A percentile compares a stretch with the other conserved stretches of the same genome.
Evolutionary conservation across 2,797 vertebrate genomes (phyloP).

Genomic region (Hafferia zeledoni): DNA sequence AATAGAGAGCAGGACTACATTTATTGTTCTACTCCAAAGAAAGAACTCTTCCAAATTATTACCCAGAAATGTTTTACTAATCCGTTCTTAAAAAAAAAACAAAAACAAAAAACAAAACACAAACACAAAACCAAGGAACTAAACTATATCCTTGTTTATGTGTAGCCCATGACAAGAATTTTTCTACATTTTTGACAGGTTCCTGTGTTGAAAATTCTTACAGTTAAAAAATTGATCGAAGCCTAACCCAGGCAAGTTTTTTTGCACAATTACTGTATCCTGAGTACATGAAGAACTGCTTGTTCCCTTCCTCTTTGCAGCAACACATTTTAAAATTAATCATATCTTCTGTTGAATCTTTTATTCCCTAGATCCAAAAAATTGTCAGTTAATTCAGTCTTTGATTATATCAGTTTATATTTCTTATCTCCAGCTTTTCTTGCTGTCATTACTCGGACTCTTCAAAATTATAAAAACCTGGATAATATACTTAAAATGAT

Average conservation of each 20-base stretch:
- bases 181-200: background rate
- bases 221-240: background rate
- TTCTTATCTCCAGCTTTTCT: background rate
- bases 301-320: background rate
- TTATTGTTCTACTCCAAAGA: background rate
- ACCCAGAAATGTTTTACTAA: background rate
- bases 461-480: background rate
- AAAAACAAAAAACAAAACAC: no score
- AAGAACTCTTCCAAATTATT: background rate
- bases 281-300: background rate
- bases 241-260: background rate
- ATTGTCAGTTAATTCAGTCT: background rate
- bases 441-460: background rate
- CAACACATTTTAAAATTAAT: background rate
- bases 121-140: background rate
- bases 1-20: background rate
- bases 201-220: background rate
- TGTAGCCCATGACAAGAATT: background rate
- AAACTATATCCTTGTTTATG: background rate
- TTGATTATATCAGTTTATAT: background rate
- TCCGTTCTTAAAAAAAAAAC: background rate
- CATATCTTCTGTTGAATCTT: background rate
- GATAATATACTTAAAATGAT: background rate
- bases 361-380: background rate
- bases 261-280: background rate